Evolutionary conservation across 2,888 invertebrate genomes (phyloP), one percentile per base, ranked within the genome.

Genomic region (Orthosia cruda): DNA sequence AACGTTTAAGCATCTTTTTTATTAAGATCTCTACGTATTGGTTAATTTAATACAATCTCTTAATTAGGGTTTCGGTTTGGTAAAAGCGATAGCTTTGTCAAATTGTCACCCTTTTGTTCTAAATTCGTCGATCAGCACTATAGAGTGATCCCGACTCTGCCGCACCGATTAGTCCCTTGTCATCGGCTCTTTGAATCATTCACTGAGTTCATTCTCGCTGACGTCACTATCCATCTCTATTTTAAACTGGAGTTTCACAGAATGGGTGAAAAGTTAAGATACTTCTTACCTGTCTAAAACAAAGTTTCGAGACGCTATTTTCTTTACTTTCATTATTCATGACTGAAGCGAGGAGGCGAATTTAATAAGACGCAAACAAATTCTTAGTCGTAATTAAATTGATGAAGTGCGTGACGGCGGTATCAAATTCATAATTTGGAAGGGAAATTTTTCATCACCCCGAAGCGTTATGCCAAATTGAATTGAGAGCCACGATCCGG

Each of bases 381-480:
- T 92, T 91, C 89, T 84, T 84, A 47, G 78, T 83, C 85, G 90
- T 93, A 94, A 95, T 96, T 93, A 93, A 95, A 93, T 94, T 94
- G 93, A 94, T 92, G 91, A 90, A 92, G 92, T 91, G 91, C 93
- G 94, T 94, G 95, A 94, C 93, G 91, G 88, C 90, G 91, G 92
- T 94, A 93, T 94, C 93, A 93, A 92, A 93, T 92, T 95, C 91
- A 92, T 94, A 94, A 96, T 94, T 94, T 93, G 89, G 91, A 92
- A 94, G 93, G 92, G 94, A 94, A 93, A 94, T 93, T 95, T 95
- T 95, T 95, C 94, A 93, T 93, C 91, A 87, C 91, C 93, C 93
- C 84, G 89, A 83, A 93, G 93, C 93, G 93, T 88, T 91, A 88
- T 86, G 85, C 87, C 83, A 95, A 95, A 96, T 96, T 95, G 93